Evolutionary conservation across 2,888 invertebrate species (phyloP), one percentile per base, ranked within the genome.

Genomic region (Cyclophora punctaria): DNA sequence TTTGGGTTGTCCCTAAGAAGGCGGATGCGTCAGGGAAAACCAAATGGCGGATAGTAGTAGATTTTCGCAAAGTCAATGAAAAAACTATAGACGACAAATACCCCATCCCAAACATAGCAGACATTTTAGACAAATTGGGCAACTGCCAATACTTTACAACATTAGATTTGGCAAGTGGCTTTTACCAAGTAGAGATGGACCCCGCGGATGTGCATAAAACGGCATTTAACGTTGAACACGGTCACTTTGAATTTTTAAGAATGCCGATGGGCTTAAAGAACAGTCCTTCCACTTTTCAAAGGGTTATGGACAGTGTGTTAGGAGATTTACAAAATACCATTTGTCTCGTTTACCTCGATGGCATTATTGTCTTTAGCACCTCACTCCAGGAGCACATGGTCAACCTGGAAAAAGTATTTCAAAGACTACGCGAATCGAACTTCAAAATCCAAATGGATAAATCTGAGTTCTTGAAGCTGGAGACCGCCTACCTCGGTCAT

Each of bases 401-500:
- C 20, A 20, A 20, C 20, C 20, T 20, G 20, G 20, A 20, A 20
- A 51, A 49, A 43, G 53, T 63, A 0, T 60, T 62, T 37, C 37
- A 57, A 34, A 44, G 49, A 50, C 48, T 55, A 0, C 7, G 53
- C 3, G 52, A 57, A n/a, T 51, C 50, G 5, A 60, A 60, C 46
- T 55, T 58, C 35, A 60, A 60, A 52, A 52, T 55, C 3, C 53
- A 52, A 33, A 41, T 51, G 20, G 20, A 20, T 20, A 20, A 20
- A 20, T 20, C 20, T 20, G 20, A 20, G 20, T 20, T 20, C 20
- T 20, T 20, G 20, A 20, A 20, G 20, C 20, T 20, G 20, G 20
- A 20, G 20, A 44, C 44, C 3, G 44, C 7, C 3, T 73, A 67
- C 49, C 54, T 75, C 43, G 71, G 70, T 3, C 71, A 72, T 47